Evolutionary conservation across 1,140 invertebrate genomes (phyloP).

Genomic region (Tachypleus tridentatus): DNA sequence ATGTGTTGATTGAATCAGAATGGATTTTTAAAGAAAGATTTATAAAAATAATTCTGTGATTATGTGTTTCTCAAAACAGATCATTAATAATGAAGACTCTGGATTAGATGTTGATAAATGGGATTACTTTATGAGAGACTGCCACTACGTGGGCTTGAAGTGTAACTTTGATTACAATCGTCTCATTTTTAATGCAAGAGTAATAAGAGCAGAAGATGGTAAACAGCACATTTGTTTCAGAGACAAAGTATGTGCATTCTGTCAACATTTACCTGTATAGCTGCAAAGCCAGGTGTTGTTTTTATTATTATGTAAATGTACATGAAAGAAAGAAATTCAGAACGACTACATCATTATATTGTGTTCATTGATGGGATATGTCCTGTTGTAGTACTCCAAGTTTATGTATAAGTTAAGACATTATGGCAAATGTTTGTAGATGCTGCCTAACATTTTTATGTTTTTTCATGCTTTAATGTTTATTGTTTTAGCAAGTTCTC

Average conservation of each 20-base stretch:
- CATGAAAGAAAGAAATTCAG: neutral
- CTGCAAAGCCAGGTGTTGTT: neutral
- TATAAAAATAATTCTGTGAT: no score
- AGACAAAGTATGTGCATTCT: constrained; percentile 30
- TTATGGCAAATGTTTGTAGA: neutral
- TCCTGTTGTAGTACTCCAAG: neutral
- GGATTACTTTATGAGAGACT: constrained; percentile 54
- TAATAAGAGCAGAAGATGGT: constrained; percentile 27
- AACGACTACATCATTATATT: neutral
- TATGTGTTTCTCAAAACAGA: constrained; percentile 31
- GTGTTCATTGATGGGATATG: neutral
- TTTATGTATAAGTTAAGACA: neutral
- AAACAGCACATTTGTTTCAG: constrained; percentile 35
- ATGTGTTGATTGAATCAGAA: no score
- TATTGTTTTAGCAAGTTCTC: neutral
- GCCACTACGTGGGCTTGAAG: constrained; percentile 37
- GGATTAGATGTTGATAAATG: constrained; percentile 59
- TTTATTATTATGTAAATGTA: neutral
- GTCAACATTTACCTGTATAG: neutral
- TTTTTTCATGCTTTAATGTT: neutral
- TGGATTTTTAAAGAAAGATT: no score
- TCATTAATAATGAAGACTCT: constrained; percentile 48
- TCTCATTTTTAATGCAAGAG: constrained; percentile 33
- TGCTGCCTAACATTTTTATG: neutral
- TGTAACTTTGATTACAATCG: constrained; percentile 38